Base-by-base conservation (phyloP, 1,140 invertebrate genomes). In the Brachionus angularis region DNA sequence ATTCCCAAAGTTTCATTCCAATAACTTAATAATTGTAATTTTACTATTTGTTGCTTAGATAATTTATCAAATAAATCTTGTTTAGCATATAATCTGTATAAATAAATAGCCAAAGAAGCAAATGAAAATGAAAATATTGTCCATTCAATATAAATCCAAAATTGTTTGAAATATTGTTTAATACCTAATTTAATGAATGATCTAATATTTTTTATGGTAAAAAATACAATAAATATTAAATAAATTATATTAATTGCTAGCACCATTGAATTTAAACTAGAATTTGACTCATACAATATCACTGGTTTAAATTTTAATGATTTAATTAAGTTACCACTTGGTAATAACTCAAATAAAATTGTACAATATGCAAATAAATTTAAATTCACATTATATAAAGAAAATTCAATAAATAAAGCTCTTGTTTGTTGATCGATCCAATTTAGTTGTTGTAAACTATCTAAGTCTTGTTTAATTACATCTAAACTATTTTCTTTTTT, bases 341-440 rank as follows among this genome's bases (percentile, higher is more conserved):
- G 80, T 25, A 81, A 67, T 73, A 84, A 83, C 75, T 86, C 85
- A 3, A 79, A 79, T 10, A 85, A 72, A n/a, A 85, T 76, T 14
- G 80, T 82, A 5, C 78, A 77, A 0, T 84, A 78, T 7, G 78
- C 79, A 73, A 85, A 85, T n/a, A 86, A 74, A 72, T 86, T 83
- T 18, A 80, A 76, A 33, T 85, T 81, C 86, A n/a, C n/a, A n/a
- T n/a, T n/a, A n/a, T n/a, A n/a, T n/a, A n/a, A n/a, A n/a, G n/a
- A n/a, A n/a, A n/a, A 85, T 72, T 86, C 85, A 3, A 85, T 76
- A 70, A 86, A 82, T 10, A 86, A 77, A 5, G 84, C 85, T 72
- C 85, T 73, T 1, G 85, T 86, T 39, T 80, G 77, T 53, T 76
- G 74, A 72, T 86, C 85, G n/a, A 86, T 82, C 85, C 85, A 86